These are phyloP conservation scores for Leucophenga maculata DNA, from an alignment of 2,888 invertebrate species.

Conservation along the genomic window DNA sequence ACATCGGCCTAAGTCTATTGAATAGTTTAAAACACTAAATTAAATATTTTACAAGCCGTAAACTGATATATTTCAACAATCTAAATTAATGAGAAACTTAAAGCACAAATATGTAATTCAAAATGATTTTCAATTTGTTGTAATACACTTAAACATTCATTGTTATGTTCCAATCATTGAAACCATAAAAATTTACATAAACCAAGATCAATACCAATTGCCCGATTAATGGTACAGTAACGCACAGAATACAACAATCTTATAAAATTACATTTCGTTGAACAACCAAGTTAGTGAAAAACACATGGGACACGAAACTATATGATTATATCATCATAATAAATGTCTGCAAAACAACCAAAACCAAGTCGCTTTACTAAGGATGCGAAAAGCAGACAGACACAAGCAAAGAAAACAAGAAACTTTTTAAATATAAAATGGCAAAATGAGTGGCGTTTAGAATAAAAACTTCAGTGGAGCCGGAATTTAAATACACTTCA, in stretches of 20 bases:
- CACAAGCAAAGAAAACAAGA: slow-evolving; percentile 47
- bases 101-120: no score
- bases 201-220: slow-evolving; percentile 9
- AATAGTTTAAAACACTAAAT: no score
- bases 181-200: no score
- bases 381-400: not conserved
- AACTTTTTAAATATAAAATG: slow-evolving; percentile 62
- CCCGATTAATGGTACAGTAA: slow-evolving; percentile 9
- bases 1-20: no score
- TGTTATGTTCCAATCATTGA: no score
- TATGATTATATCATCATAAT: slow-evolving; percentile 65
- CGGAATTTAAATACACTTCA: no score
- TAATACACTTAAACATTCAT: no score
- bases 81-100: no score
- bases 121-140: no score
- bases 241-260: no score
- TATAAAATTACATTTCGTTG: not conserved
- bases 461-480: not conserved
- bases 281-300: not conserved
- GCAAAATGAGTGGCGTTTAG: slow-evolving; percentile 6
- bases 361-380: not conserved
- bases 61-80: no score
- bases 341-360: slow-evolving; percentile 47
- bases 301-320: slow-evolving; percentile 43
- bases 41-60: no score